These are phyloP conservation scores for Agrenia bidenticulata DNA, from an alignment of 2,888 invertebrate genomes.

Conservation along the genomic window DNA sequence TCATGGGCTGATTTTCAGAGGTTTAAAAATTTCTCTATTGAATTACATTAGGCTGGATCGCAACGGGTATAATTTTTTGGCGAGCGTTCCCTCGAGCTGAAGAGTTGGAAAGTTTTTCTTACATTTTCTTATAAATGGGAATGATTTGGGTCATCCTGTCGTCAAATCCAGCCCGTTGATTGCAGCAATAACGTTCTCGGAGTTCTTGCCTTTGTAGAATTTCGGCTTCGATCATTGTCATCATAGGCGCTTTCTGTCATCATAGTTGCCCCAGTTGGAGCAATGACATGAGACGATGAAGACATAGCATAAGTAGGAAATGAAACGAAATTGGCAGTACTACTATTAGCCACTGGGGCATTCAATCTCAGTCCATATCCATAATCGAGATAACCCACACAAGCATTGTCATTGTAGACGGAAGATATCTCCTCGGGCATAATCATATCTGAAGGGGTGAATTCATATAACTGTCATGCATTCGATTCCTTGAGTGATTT, in stretches of 20 bases:
- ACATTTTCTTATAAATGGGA: neutral
- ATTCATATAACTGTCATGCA: slow-evolving; percentile 46
- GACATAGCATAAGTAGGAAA: slow-evolving; percentile 7
- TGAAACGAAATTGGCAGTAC: slow-evolving; percentile 6
- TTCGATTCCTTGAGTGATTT: slow-evolving; percentile 53
- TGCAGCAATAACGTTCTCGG: slow-evolving; percentile 35
- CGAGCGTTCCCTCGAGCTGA: too few species aligned
- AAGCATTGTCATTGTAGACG: slow-evolving; percentile 16
- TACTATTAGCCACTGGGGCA: slow-evolving; percentile 2
- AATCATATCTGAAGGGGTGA: slow-evolving; percentile 18
- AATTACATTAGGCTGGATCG: too few species aligned
- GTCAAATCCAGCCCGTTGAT: slow-evolving; percentile 49
- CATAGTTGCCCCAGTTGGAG: slow-evolving; percentile 1
- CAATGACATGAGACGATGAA: neutral
- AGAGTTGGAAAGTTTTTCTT: neutral
- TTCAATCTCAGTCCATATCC: neutral
- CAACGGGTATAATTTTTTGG: too few species aligned
- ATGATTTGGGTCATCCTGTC: slow-evolving; percentile 5
- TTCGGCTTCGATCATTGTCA: neutral
- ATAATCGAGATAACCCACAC: neutral
- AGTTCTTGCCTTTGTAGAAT: neutral
- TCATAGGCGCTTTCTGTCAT: slow-evolving; percentile 1
- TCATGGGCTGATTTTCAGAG: too few species aligned
- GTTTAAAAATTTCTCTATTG: too few species aligned
- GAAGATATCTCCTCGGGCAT: neutral